Evolutionary conservation across 1,140 invertebrate species (phyloP), one percentile per base, ranked within the genome.

Genomic region (Apis laboriosa): DNA sequence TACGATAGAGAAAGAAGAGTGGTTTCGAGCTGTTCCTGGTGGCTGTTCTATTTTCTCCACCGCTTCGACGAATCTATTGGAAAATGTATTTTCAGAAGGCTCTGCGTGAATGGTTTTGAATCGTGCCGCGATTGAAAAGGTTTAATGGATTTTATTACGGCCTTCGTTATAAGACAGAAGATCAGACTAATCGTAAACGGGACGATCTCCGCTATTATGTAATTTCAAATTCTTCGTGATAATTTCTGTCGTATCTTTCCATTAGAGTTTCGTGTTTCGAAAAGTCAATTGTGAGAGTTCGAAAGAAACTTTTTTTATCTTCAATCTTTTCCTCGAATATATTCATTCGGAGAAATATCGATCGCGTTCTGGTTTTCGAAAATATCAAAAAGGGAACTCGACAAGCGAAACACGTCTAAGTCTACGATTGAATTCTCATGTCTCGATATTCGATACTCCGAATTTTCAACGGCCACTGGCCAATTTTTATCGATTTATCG

Each of bases 71-170:
- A 74, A 74, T 74, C 72, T 74, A 61, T 74, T 49, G 56, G 72
- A 61, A 75, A 75, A 75, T 34, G 34, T 75, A 75, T 63, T 75
- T 75, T 75, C 72, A 63, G 72, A 75, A 75, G 19, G 34, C 56
- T 60, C 28, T 60, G 56, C 55, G 56, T 60, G 72, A 75, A 49
- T 24, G 72, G 15, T 24, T 61, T 60, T 11, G 58, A 75, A 75
- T 75, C 56, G 43, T n/a, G 13, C 12, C 21, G 21, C 72, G 19
- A 8, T 58, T 9, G 67, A 49, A 56, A 13, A 58, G 55, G 28
- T 74, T 74, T 34, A 58, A 56, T n/a, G 55, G 21, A 0, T 74
- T 58, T 74, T 58, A 74, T 43, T n/a, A 58, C 21, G 49, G 17
- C 21, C 12, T 21, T 9, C 71, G 34, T 43, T n/a, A 15, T 43